Conservation (phyloP, 2,113 vertebrate genomes). For the Etia nguti region DNA sequence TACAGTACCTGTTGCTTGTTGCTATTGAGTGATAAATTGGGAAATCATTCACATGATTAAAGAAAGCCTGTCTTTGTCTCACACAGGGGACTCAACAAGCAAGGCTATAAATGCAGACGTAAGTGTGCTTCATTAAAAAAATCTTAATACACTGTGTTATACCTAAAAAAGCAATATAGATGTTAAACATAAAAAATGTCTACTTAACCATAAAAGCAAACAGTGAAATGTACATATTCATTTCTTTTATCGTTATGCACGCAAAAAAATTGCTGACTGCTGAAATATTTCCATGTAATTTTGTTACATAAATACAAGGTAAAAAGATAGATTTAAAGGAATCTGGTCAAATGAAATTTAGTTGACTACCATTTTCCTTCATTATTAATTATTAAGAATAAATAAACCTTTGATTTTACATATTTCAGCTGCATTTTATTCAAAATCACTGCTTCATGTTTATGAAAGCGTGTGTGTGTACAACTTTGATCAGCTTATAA, state of each 20-base stretch:
- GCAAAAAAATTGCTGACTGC: not conserved
- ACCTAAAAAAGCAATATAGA: not conserved
- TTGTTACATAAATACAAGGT: not conserved
- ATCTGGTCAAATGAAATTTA: not conserved
- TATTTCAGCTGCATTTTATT: not conserved
- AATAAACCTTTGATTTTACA: not conserved
- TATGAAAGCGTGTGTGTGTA: not conserved
- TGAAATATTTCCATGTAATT: not conserved
- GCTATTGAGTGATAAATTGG: not conserved
- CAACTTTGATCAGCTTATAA: not conserved
- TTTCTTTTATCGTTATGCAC: not conserved
- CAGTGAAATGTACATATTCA: not conserved
- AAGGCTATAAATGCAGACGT: slow-evolving; percentile 98
- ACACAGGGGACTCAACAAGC: slow-evolving; percentile 94
- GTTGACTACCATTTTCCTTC: not conserved
- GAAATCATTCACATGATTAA: not conserved
- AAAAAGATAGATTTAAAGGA: not conserved
- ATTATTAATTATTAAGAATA: not conserved
- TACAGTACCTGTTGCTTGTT: not conserved
- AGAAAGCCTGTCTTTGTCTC: slow-evolving; percentile 30
- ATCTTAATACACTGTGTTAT: not conserved
- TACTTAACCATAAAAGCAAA: not conserved
- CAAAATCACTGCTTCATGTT: not conserved
- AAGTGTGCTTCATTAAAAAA: slow-evolving; percentile 64
- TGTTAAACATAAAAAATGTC: not conserved